A percentile compares a stretch with the other conserved stretches of the same genome.
Evolutionary conservation across 2,888 invertebrate genomes (phyloP).

Genomic region (Drosophila aldrichi): DNA sequence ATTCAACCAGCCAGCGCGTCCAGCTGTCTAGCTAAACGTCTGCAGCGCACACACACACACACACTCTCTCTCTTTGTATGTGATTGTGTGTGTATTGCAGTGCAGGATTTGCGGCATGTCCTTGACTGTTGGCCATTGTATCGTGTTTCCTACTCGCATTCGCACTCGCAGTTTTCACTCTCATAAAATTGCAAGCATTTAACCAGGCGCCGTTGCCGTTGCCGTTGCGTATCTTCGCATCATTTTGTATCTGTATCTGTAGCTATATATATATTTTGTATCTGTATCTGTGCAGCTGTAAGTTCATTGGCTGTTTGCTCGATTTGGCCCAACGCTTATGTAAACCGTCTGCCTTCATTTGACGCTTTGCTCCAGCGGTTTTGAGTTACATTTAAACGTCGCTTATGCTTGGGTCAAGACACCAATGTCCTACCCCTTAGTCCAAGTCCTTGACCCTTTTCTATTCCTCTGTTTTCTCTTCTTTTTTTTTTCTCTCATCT

Average conservation of each 20-base stretch:
- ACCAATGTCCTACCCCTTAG: neutral
- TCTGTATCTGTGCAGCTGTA: slow-evolving; percentile 13
- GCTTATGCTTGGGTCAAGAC: slow-evolving; percentile 23
- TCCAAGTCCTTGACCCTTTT: slow-evolving; percentile 41
- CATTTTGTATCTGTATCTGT: slow-evolving; percentile 8
- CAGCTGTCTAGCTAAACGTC: slow-evolving; percentile 24
- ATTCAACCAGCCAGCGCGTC: slow-evolving; percentile 35
- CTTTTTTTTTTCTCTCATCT: neutral
- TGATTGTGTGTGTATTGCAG: slow-evolving; percentile 25
- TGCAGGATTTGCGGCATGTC: slow-evolving; percentile 69
- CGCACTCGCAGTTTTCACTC: slow-evolving; percentile 66
- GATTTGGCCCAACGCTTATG: slow-evolving; percentile 53
- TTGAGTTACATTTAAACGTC: slow-evolving; percentile 54
- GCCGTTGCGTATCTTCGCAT: slow-evolving; percentile 11
- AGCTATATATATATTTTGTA: neutral
- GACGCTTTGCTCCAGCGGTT: slow-evolving; percentile 29
- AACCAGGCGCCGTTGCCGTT: slow-evolving; percentile 19
- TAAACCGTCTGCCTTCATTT: slow-evolving; percentile 62
- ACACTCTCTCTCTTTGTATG: neutral
- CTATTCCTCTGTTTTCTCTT: too few species aligned
- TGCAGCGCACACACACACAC: neutral
- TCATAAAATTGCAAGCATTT: slow-evolving; percentile 72
- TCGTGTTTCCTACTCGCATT: slow-evolving; percentile 51
- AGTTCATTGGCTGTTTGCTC: slow-evolving; percentile 64
- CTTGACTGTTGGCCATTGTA: slow-evolving; percentile 72